phyloP scores from a whole-genome alignment of 2,797 vertebrate genomes.

The Euthynnus affinis region DNA sequence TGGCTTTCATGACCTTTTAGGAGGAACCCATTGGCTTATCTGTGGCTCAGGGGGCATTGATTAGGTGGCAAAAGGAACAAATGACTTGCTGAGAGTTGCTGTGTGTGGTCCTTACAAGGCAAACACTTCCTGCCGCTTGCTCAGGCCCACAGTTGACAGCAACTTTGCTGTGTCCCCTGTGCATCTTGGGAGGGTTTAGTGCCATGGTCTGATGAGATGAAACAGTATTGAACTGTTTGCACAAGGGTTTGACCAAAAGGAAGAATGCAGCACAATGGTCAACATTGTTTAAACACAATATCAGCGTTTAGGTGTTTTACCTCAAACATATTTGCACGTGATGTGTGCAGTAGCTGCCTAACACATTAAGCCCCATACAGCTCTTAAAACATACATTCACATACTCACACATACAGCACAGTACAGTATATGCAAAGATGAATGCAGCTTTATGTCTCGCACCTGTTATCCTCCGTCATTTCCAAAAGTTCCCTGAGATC shows the following conservation, averaged over 20 bases:
- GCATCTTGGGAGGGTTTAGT: slow-evolving; percentile 53
- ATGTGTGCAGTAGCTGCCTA: not conserved
- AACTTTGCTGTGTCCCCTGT: slow-evolving; percentile 43
- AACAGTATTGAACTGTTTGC: slow-evolving; percentile 65
- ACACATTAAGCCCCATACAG: not conserved
- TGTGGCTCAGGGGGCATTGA: slow-evolving; percentile 78
- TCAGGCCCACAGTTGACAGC: slow-evolving; percentile 42
- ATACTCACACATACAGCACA: not conserved
- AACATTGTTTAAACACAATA: slow-evolving; percentile 57
- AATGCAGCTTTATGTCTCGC: not conserved
- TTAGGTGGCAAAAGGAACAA: slow-evolving; percentile 83
- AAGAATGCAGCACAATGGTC: slow-evolving; percentile 36
- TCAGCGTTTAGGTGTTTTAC: slow-evolving; percentile 38
- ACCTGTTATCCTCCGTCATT: not conserved
- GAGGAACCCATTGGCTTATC: slow-evolving; percentile 70
- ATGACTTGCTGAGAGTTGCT: slow-evolving; percentile 75
- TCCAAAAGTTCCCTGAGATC: slow-evolving; percentile 1
- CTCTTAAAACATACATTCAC: not conserved
- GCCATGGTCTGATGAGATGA: slow-evolving; percentile 58
- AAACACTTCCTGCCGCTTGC: slow-evolving; percentile 54
- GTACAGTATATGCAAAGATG: not conserved
- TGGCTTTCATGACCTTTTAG: slow-evolving; percentile 75
- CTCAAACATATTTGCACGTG: slow-evolving; percentile 1
- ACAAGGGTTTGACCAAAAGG: slow-evolving; percentile 49
- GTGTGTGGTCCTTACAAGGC: slow-evolving; percentile 60